A percentile compares a stretch with the other conserved stretches of the same genome.
These are phyloP conservation scores for Bovichtus variegatus DNA, from an alignment of 2,797 vertebrate genomes.

Conservation along the genomic window DNA sequence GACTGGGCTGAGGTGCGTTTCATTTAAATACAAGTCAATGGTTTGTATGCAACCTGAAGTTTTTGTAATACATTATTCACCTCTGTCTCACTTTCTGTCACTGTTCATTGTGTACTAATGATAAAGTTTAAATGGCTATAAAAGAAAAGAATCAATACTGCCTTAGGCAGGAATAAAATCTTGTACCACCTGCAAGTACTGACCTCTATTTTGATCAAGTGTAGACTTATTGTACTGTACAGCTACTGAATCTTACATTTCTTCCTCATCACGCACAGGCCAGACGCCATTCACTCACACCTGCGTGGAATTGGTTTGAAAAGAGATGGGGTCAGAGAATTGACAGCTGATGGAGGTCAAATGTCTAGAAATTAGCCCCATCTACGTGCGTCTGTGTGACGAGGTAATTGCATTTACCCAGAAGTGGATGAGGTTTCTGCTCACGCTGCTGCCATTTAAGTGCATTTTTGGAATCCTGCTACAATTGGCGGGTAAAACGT, in stretches of 20 bases:
- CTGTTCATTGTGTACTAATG: constrained; percentile 6
- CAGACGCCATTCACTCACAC: constrained; percentile 10
- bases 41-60: constrained; percentile 6
- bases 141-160: constrained; percentile 30
- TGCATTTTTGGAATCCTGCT: neutral
- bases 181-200: neutral
- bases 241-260: constrained; percentile 11
- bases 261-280: constrained; percentile 10
- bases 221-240: constrained; percentile 1
- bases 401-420: constrained; percentile 11
- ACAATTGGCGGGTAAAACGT: neutral
- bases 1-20: constrained; percentile 7
- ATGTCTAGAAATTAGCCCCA: constrained; percentile 17
- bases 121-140: constrained; percentile 41
- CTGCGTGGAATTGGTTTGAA: constrained; percentile 4
- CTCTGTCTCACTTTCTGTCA: constrained; percentile 1
- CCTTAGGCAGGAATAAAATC: constrained; percentile 14
- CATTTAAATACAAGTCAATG: constrained; percentile 12
- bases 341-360: constrained; percentile 24
- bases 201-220: constrained; percentile 23
- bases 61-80: neutral
- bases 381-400: neutral
- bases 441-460: neutral
- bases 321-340: constrained; percentile 16
- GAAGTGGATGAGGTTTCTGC: neutral